These are phyloP conservation scores for Oxyruncus cristatus DNA, from an alignment of 2,113 vertebrate species.

Conservation along the genomic window DNA sequence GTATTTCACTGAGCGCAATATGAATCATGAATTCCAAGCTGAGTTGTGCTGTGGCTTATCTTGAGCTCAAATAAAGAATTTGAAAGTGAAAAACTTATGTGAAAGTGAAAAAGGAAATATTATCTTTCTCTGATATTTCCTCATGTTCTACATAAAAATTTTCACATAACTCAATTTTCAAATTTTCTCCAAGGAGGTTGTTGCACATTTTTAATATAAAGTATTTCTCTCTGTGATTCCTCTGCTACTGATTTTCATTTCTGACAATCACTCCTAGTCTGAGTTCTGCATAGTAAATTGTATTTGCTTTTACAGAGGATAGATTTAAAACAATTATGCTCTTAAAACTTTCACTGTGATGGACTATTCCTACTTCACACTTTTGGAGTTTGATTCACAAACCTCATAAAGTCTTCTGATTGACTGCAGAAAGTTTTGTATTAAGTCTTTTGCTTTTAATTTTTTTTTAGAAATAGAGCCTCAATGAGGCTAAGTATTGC, in stretches of 20 bases:
- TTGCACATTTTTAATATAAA: not conserved
- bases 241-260: not conserved
- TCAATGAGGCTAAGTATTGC: not conserved
- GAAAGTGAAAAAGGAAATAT: not conserved
- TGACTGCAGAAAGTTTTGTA: not conserved
- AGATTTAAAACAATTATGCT: not conserved
- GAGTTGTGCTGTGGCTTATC: not conserved
- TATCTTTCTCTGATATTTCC: not conserved
- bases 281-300: not conserved
- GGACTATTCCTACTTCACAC: not conserved
- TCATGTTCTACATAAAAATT: not conserved
- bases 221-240: not conserved
- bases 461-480: not conserved
- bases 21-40: not conserved
- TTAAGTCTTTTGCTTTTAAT: not conserved
- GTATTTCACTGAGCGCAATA: not conserved
- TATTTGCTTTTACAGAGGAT: not conserved
- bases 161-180: not conserved
- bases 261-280: not conserved
- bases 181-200: not conserved
- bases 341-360: not conserved
- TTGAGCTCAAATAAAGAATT: not conserved
- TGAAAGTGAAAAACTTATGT: not conserved
- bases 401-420: not conserved
- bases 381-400: not conserved